These are phyloP conservation scores for Tethya wilhelma DNA, from an alignment of 37 sponge, comb jelly and placozoan species.

Conservation along the genomic window DNA sequence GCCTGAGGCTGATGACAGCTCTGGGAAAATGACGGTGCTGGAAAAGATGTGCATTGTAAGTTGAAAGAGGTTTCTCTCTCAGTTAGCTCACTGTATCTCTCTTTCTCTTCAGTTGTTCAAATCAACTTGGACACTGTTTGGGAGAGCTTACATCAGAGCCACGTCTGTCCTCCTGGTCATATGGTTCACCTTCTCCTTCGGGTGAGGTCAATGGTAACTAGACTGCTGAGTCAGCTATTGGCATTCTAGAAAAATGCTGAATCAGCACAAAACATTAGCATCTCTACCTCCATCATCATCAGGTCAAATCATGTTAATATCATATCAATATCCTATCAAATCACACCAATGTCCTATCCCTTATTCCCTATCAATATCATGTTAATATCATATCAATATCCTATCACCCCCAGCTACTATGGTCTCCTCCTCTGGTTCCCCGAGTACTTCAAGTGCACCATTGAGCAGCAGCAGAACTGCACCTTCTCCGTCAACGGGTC, in stretches of 20 bases:
- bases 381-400: too few species aligned
- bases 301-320: too few species aligned
- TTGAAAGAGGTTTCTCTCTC: too few species aligned
- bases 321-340: too few species aligned
- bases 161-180: constrained; percentile 47
- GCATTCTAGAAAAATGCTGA: too few species aligned
- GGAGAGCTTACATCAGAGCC: constrained; percentile 26
- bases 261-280: too few species aligned
- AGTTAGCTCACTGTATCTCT: too few species aligned
- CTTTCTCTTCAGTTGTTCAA: constrained; percentile 43
- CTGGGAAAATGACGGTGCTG: too few species aligned
- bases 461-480: background rate
- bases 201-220: constrained; percentile 42
- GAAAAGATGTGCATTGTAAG: background rate
- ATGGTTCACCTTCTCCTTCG: constrained; percentile 78
- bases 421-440: constrained; percentile 95
- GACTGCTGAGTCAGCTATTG: too few species aligned
- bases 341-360: too few species aligned
- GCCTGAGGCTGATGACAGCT: too few species aligned
- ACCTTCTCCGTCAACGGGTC: background rate
- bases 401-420: constrained; percentile 73
- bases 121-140: constrained; percentile 54
- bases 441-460: constrained; percentile 78
- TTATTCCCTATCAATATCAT: background rate
- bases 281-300: too few species aligned